Percentiles rank a stretch among this genome's conserved stretches.
phyloP scores from a whole-genome alignment of 2,113 vertebrate species.

The Nansenia antarctica region DNA sequence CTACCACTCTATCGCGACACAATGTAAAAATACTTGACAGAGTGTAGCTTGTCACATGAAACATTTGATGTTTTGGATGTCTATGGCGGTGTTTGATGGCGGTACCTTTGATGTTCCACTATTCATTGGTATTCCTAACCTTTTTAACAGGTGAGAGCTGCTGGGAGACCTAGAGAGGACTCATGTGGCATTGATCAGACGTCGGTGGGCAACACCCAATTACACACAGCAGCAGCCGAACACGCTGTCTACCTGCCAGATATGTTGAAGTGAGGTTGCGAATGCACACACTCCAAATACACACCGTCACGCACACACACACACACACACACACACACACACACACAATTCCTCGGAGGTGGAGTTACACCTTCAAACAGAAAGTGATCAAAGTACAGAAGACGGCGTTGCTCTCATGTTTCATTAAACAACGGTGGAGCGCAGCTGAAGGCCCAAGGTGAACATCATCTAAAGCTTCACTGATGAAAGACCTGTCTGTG shows the following conservation, averaged over 20 bases:
- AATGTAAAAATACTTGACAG: too few species aligned
- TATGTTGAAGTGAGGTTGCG: neutral
- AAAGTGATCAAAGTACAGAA: neutral
- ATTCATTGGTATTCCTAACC: neutral
- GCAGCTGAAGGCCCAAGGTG: neutral
- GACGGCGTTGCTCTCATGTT: neutral
- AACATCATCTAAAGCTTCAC: neutral
- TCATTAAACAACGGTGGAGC: neutral
- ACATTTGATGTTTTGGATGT: neutral
- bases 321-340: too few species aligned
- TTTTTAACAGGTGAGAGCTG: neutral
- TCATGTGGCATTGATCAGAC: neutral
- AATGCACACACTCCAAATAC: too few species aligned
- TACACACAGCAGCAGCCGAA: neutral
- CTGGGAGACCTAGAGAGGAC: neutral
- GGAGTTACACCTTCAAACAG: neutral
- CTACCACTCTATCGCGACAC: too few species aligned
- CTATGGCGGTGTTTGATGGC: neutral
- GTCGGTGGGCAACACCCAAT: neutral
- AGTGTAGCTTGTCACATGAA: too few species aligned
- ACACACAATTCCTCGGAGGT: neutral
- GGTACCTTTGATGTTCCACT: neutral
- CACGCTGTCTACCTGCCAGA: neutral
- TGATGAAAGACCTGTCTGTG: neutral
- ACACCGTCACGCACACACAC: too few species aligned